Base-by-base conservation (phyloP, 1,140 invertebrate genomes). In the Orius insidiosus region DNA sequence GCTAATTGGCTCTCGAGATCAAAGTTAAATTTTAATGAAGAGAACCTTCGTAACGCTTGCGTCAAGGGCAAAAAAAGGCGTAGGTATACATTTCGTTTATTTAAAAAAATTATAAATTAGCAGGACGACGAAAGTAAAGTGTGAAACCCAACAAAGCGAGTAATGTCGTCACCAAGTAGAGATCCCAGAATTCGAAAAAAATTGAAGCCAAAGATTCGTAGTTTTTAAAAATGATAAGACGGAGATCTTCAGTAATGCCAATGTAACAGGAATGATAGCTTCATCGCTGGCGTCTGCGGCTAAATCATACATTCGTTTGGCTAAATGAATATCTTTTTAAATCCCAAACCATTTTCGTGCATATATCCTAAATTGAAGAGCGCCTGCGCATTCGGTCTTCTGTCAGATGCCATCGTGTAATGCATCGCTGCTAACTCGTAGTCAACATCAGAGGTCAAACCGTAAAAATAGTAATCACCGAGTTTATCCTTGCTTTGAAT, bases 311-410 rank as follows among this genome's bases (percentile, higher is more conserved):
- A 88, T 94, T 37, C 95, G 70, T 62, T 85, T 87, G 3, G 81
- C 81, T 33, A 86, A 62, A 62, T 85, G 78, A 53, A 78, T 70
- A 62, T 85, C 74, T 63, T 72, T 69, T 74, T 69, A 63, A 95
- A 78, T 2, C 95, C 95, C 10, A 97, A 68, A 0, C 95, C 94
- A 56, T 86, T 82, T 65, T 98, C 94, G 63, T 98, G 92, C 95
- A 99, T 99, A 60, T 97, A 98, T 3, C 88, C 95, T 37, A 99
- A 71, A 67, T 99, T 99, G 60, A 98, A 99, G 78, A 96, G 93
- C 3, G 95, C 95, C 60, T 98, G 94, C 0, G 94, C 85, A 65
- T 90, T 96, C 56, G 88, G 79, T 53, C 95, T 86, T 52, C 89
- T 82, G 46, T 97, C 93, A 1, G 88, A 89, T 1, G 94, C 95